Evolutionary conservation across 2,113 vertebrate genomes (phyloP).

Genomic region (Gorilla gorilla): DNA sequence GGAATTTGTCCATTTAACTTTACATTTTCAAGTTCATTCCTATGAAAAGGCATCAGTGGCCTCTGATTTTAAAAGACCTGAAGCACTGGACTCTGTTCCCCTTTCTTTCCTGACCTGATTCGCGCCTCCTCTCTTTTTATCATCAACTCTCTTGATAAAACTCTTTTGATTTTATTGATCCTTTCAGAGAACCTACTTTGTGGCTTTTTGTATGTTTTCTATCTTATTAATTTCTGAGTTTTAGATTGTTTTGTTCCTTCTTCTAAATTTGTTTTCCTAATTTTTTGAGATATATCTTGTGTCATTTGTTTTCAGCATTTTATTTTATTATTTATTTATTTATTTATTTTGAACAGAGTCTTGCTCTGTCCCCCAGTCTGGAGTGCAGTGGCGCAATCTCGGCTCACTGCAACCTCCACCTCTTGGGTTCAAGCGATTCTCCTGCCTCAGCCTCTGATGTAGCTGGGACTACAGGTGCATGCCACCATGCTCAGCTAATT

Average conservation of each 20-base stretch:
- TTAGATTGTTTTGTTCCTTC: not conserved
- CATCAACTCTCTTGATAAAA: not conserved
- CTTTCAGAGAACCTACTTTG: not conserved
- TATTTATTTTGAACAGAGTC: too few species aligned
- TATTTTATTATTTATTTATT: not conserved
- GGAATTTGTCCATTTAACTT: too few species aligned
- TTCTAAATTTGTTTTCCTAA: not conserved
- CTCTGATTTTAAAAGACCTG: not conserved
- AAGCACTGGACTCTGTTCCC: fast-evolving
- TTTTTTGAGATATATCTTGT: not conserved
- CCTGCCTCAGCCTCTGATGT: too few species aligned
- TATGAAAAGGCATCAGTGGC: fast-evolving
- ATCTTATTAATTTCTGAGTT: not conserved
- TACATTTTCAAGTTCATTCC: not conserved
- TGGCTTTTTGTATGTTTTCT: not conserved
- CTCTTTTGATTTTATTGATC: not conserved
- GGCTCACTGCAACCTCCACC: too few species aligned
- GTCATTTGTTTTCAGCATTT: not conserved
- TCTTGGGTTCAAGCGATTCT: too few species aligned
- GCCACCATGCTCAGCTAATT: too few species aligned
- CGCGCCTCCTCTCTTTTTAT: fast-evolving
- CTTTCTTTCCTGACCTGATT: fast-evolving
- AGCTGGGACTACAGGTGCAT: too few species aligned
- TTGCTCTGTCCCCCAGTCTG: too few species aligned
- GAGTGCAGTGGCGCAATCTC: too few species aligned